Evolutionary conservation across 37 sponge, comb jelly and placozoan species (phyloP), one percentile per base, ranked within the genome.

Genomic region (Mnemiopsis leidyi): DNA sequence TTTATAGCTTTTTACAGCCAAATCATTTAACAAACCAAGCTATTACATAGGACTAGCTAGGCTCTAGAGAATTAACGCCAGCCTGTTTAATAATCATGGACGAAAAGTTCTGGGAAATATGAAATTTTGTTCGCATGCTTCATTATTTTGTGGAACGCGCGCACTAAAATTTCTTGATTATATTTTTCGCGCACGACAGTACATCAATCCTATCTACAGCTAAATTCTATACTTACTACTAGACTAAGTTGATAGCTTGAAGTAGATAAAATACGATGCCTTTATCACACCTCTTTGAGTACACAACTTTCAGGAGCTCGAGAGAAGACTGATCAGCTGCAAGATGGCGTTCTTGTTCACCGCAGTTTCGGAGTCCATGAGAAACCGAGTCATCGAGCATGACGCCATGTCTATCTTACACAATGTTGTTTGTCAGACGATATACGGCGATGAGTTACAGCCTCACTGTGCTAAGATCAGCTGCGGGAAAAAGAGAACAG

Each of bases 321-420:
- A 85, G 7, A 33, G 61, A 28, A 39, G 40, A 61, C 20, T 39
- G 26, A 85, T 85, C 23, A 85, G 30, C 90, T 85, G 90, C 48
- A 85, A 85, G 61, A 38, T 85, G 61, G 90, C 90, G 2, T 85
- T 85, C 61, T 18, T 85, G 29, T 39, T 85, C 36, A 85, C 90
- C 0, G 40, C 90, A 9, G 90, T 85, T 20, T 85, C 90, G n/a
- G 48, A 21, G 23, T 29, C 40, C 20, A 85, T 85, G 90, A 36
- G 61, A 39, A 38, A 3, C 29, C 2, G 61, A 85, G 90, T 85
- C 0, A 39, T 39, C 26, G 90, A 85, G 48, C 21, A 26, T 21
- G 48, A 39, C 39, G 90, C 29, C 1, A 9, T 85, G 23, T 18
- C 29, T 1, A 85, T 26, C 0, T 25, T 85, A 0, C 16, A 23